Evolutionary conservation across 2,888 invertebrate species (phyloP).

Genomic region (Rhagium mordax): DNA sequence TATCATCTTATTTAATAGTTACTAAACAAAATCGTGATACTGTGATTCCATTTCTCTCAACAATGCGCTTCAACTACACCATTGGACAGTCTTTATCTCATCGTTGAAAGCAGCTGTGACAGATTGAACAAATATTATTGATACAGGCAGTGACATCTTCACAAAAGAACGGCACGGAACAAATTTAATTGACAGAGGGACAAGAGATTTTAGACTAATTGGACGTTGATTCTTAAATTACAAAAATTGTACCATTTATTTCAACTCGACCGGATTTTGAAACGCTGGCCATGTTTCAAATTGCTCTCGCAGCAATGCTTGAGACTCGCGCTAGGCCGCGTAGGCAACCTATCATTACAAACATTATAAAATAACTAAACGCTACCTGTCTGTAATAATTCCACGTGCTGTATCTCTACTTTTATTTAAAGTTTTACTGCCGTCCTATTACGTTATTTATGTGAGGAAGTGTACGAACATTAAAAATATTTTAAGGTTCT

Average conservation of each 20-base stretch:
- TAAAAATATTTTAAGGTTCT: neutral
- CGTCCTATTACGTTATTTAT: neutral
- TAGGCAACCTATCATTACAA: slow-evolving; percentile 63
- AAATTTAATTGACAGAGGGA: slow-evolving; percentile 46
- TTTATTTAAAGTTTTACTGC: neutral
- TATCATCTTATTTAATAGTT: slow-evolving; percentile 64
- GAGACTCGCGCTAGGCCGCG: slow-evolving; percentile 35
- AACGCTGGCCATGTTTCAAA: slow-evolving; percentile 40
- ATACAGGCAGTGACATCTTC: slow-evolving; percentile 41
- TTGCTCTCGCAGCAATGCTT: slow-evolving; percentile 22
- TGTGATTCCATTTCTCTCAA: slow-evolving; percentile 53
- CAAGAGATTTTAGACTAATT: slow-evolving; percentile 44
- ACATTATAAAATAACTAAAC: slow-evolving; percentile 65
- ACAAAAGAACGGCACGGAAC: slow-evolving; percentile 40
- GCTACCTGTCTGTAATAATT: slow-evolving; percentile 61
- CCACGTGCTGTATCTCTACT: slow-evolving; percentile 39
- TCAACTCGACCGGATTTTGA: slow-evolving; percentile 30
- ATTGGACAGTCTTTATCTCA: slow-evolving; percentile 46
- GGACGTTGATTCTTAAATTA: slow-evolving; percentile 44
- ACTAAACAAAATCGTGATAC: slow-evolving; percentile 61
- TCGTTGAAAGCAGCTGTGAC: slow-evolving; percentile 46
- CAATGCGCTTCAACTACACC: slow-evolving; percentile 2
- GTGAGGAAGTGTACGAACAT: neutral
- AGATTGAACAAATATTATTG: slow-evolving; percentile 52
- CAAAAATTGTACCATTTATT: slow-evolving; percentile 39